Evolutionary conservation across 2,113 vertebrate species (phyloP).

Genomic region (Tachycineta bicolor): DNA sequence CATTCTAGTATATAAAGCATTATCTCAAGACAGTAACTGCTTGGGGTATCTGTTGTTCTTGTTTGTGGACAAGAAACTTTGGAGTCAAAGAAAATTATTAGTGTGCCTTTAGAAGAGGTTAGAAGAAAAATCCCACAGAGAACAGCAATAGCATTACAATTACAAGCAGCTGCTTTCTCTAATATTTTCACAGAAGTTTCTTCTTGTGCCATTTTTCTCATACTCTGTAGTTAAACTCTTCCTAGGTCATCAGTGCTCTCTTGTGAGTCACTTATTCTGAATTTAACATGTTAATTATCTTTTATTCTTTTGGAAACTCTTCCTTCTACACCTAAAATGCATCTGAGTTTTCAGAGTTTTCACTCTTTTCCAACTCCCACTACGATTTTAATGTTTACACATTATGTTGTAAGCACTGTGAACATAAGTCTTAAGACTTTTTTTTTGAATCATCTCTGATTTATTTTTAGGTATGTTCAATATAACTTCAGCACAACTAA

Average conservation of each 20-base stretch:
- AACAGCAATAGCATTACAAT: not conserved
- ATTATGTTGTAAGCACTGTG: not conserved
- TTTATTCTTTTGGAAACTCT: not conserved
- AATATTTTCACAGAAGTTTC: not conserved
- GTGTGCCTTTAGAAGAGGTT: not conserved
- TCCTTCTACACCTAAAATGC: not conserved
- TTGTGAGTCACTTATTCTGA: constrained; percentile 31
- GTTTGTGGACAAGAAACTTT: not conserved
- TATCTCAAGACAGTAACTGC: not conserved
- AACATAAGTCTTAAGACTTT: not conserved
- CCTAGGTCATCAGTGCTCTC: constrained; percentile 5
- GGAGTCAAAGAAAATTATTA: not conserved
- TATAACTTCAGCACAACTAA: not conserved
- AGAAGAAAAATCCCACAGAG: not conserved
- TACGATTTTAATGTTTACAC: not conserved
- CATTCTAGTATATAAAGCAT: not conserved
- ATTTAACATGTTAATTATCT: constrained; percentile 19
- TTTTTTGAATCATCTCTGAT: not conserved
- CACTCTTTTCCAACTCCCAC: not conserved
- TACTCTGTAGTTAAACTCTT: constrained; percentile 36
- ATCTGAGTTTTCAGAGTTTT: constrained; percentile 26
- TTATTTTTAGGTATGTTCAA: not conserved
- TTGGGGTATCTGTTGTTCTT: not conserved
- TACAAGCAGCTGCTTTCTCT: not conserved
- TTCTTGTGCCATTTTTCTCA: not conserved